These are phyloP conservation scores for Daptonema setosum DNA, from an alignment of 2,888 invertebrate species.

Conservation along the genomic window DNA sequence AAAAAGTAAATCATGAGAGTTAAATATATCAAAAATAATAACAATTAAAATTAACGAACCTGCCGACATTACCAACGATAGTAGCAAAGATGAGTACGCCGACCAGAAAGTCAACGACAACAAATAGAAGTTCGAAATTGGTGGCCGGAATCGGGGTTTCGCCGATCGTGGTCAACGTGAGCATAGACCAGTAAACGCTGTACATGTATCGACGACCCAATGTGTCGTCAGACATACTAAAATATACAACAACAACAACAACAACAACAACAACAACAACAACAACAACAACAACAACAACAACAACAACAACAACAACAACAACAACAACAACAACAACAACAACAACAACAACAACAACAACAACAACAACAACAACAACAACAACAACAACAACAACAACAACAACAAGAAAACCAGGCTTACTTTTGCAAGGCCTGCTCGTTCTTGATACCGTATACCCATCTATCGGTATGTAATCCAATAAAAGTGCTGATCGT, in stretches of 20 bases:
- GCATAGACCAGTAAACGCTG: conserved; percentile 28
- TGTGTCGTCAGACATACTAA: conserved; percentile 16
- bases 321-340: no score
- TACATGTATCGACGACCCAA: conserved; percentile 26
- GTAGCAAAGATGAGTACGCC: conserved; percentile 89
- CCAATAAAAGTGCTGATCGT: conserved; percentile 26
- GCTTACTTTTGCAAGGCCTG: conserved; percentile 16
- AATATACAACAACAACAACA: neutral
- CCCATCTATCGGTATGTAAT: conserved; percentile 28
- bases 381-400: no score
- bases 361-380: no score
- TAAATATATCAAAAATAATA: no score
- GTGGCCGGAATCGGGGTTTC: conserved; percentile 67
- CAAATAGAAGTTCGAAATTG: conserved; percentile 71
- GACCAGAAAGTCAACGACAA: conserved; percentile 71
- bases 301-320: no score
- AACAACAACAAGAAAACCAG: no score
- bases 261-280: neutral
- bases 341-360: no score
- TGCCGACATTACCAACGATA: conserved; percentile 80
- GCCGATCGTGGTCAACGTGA: conserved; percentile 27
- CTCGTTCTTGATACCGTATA: conserved; percentile 24
- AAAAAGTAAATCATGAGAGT: no score
- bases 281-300: conserved; percentile 14
- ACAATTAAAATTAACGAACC: no score